Percentiles rank a stretch among this genome's conserved stretches.
Evolutionary conservation across 1,140 invertebrate genomes (phyloP).

Genomic region (Condylostylus longicornis): DNA sequence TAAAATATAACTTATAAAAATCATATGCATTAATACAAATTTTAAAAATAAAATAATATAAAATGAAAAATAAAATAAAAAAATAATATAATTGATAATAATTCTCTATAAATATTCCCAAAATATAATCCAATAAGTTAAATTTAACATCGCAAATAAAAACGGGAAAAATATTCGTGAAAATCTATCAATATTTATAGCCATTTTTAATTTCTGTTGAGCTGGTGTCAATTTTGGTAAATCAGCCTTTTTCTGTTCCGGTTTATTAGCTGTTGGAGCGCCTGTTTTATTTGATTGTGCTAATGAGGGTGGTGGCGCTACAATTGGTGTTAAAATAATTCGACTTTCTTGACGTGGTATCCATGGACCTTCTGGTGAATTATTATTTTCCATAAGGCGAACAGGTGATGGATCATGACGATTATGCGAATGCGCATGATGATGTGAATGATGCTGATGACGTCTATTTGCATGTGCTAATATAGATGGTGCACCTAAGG

Average conservation of each 20-base stretch:
- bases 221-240: constrained; percentile 39
- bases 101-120: constrained; percentile 57
- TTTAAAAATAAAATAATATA: too few relatives aligned
- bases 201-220: constrained; percentile 52
- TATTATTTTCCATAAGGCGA: neutral
- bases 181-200: constrained; percentile 71
- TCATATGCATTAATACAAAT: too few relatives aligned
- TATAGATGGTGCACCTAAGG: too few relatives aligned
- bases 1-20: too few relatives aligned
- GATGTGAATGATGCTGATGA: constrained; percentile 19
- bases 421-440: constrained; percentile 14
- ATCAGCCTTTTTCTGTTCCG: constrained; percentile 31
- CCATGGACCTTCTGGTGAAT: constrained; percentile 26
- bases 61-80: too few relatives aligned
- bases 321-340: constrained; percentile 23
- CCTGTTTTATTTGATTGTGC: too few relatives aligned
- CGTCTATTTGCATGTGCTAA: too few relatives aligned
- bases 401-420: neutral
- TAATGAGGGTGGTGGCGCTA: constrained; percentile 19
- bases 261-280: constrained; percentile 36
- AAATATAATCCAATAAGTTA: constrained; percentile 80
- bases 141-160: constrained; percentile 69
- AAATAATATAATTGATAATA: too few relatives aligned
- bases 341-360: constrained; percentile 27
- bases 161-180: constrained; percentile 76